Conservation (phyloP, 2,888 invertebrate genomes). For the Tortrix viridana region DNA sequence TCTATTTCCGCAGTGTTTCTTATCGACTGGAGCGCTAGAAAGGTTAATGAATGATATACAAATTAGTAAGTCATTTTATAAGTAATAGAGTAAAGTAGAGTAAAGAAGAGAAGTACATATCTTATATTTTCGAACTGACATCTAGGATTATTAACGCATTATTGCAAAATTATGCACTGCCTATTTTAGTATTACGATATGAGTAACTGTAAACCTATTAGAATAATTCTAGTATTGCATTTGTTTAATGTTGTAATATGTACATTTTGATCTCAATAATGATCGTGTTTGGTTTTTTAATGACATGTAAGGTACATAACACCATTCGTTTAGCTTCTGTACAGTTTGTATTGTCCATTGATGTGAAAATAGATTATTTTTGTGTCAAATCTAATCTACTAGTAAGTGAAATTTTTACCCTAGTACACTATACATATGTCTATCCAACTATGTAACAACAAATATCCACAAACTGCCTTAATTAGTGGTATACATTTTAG, state of each 20-base stretch:
- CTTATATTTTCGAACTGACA: constrained; percentile 66
- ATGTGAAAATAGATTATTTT: constrained; percentile 55
- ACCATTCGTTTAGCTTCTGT: constrained; percentile 81
- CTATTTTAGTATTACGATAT: constrained; percentile 70
- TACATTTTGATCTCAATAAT: constrained; percentile 83
- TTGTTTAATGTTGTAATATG: constrained; percentile 68
- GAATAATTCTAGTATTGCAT: constrained; percentile 55
- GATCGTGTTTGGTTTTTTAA: constrained; percentile 77
- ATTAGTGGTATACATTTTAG: constrained; percentile 45
- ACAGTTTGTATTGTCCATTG: constrained; percentile 74
- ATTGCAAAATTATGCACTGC: constrained; percentile 77
- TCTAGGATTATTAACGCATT: constrained; percentile 55
- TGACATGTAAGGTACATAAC: constrained; percentile 82
- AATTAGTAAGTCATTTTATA: constrained; percentile 8
- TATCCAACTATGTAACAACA: constrained; percentile 40
- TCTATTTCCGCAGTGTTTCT: no score
- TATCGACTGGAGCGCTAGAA: no score
- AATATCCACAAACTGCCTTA: constrained; percentile 64
- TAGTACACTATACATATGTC: constrained; percentile 10
- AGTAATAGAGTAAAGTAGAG: constrained; percentile 7
- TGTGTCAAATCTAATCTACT: constrained; percentile 30
- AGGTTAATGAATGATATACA: no score
- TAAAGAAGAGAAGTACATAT: constrained; percentile 58
- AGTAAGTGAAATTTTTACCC: constrained; percentile 29
- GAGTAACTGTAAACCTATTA: constrained; percentile 54